These are phyloP conservation scores for Teleogryllus occipitalis DNA, from an alignment of 1,140 invertebrate genomes.

Conservation along the genomic window DNA sequence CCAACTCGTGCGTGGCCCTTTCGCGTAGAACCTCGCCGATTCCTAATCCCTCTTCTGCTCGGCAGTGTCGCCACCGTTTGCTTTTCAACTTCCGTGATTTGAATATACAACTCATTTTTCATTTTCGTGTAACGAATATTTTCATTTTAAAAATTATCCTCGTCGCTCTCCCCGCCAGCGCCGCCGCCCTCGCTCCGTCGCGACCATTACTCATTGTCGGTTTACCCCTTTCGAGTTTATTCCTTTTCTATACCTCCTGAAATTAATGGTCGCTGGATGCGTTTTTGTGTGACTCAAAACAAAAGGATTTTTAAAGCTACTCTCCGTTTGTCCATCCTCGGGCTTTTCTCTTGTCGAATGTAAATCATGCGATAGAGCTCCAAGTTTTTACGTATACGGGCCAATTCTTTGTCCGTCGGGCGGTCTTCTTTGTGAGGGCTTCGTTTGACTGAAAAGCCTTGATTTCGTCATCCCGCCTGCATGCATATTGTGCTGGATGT, in stretches of 20 bases:
- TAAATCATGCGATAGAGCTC: slow-evolving; percentile 4
- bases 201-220: not conserved
- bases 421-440: not conserved
- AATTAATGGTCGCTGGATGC: not conserved
- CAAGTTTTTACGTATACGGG: not conserved
- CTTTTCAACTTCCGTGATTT: not conserved
- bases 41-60: too few species aligned
- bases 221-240: not conserved
- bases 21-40: too few species aligned
- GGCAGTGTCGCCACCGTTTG: not conserved
- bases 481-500: not conserved
- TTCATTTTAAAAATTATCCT: not conserved
- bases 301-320: slow-evolving; percentile 5
- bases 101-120: not conserved
- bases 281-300: slow-evolving; percentile 1
- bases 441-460: slow-evolving; percentile 4
- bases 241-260: not conserved
- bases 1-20: too few species aligned
- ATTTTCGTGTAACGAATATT: slow-evolving; percentile 5
- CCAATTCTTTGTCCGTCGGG: slow-evolving; percentile 3
- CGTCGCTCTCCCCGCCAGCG: not conserved
- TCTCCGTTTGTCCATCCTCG: not conserved
- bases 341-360: not conserved
- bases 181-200: too few species aligned
- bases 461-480: not conserved